phyloP scores from a whole-genome alignment of 2,797 vertebrate species.

The Natrix natrix region DNA sequence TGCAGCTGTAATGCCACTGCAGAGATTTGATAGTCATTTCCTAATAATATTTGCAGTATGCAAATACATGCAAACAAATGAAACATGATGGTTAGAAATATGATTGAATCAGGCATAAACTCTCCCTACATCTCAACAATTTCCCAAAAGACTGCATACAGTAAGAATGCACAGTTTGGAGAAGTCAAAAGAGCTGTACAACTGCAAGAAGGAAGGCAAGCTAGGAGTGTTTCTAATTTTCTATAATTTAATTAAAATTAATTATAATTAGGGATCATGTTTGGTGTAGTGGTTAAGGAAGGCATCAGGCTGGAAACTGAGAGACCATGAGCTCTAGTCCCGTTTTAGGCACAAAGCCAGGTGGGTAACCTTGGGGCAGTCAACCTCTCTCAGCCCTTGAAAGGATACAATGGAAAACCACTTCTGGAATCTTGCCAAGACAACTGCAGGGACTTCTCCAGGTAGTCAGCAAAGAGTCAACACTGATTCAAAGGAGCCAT shows the following conservation, averaged over 20 bases:
- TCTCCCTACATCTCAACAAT: neutral
- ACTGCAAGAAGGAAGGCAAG: neutral
- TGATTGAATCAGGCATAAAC: neutral
- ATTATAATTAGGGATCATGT: neutral
- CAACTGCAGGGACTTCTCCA: neutral
- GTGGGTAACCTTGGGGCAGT: neutral
- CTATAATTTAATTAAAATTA: neutral
- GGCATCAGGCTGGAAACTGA: neutral
- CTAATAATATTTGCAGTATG: neutral
- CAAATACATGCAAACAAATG: neutral
- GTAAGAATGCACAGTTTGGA: neutral
- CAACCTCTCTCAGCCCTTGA: neutral
- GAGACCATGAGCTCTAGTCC: neutral
- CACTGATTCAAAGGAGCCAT: neutral
- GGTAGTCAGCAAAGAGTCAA: neutral
- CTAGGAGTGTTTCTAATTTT: neutral
- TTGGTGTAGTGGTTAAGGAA: neutral
- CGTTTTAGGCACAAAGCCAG: neutral
- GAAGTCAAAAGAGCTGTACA: neutral
- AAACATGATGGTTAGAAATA: neutral
- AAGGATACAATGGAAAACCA: neutral
- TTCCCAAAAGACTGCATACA: neutral
- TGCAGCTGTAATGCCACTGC: neutral
- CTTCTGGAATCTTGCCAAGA: neutral
- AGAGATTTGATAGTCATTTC: neutral